These are phyloP conservation scores for Pangasius mekongensis DNA, from an alignment of 2,797 vertebrate genomes.

Conservation along the genomic window DNA sequence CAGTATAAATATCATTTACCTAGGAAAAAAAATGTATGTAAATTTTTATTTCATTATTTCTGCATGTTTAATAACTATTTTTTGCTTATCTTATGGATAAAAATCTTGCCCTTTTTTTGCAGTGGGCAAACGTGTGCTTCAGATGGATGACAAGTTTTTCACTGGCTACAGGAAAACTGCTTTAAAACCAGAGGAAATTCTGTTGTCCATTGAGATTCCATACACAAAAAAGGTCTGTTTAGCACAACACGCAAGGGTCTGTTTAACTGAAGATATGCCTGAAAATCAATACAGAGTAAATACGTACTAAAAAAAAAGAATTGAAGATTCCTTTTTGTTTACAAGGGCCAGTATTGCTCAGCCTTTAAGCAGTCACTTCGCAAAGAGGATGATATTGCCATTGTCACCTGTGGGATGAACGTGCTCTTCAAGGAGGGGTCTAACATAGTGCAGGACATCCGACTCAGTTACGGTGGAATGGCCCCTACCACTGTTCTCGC, in stretches of 20 bases:
- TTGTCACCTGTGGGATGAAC: slow-evolving; percentile 85
- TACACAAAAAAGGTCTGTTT: slow-evolving; percentile 77
- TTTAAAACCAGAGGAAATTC: slow-evolving; percentile 78
- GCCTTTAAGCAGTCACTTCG: slow-evolving; percentile 85
- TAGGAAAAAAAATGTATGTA: neutral
- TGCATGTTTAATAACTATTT: neutral
- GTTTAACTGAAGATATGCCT: neutral
- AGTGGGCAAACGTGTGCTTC: slow-evolving; percentile 76
- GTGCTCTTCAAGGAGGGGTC: slow-evolving; percentile 76
- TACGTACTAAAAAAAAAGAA: neutral
- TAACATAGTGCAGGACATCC: slow-evolving; percentile 71
- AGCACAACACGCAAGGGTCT: neutral
- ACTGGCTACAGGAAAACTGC: slow-evolving; percentile 81
- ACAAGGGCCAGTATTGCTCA: slow-evolving; percentile 83
- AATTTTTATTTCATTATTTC: neutral
- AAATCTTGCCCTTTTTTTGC: slow-evolving; percentile 12
- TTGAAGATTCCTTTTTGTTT: neutral
- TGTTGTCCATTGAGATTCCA: slow-evolving; percentile 84
- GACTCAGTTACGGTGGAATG: slow-evolving; percentile 85
- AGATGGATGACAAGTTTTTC: slow-evolving; percentile 85
- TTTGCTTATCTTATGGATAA: neutral
- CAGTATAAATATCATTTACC: neutral
- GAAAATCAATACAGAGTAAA: neutral
- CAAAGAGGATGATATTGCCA: slow-evolving; percentile 85
- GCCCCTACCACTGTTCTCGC: slow-evolving; percentile 79